Percentiles rank a stretch among this genome's conserved stretches.
These are phyloP conservation scores for Emydoidea blandingii DNA, from an alignment of 2,797 vertebrate genomes.

Conservation along the genomic window DNA sequence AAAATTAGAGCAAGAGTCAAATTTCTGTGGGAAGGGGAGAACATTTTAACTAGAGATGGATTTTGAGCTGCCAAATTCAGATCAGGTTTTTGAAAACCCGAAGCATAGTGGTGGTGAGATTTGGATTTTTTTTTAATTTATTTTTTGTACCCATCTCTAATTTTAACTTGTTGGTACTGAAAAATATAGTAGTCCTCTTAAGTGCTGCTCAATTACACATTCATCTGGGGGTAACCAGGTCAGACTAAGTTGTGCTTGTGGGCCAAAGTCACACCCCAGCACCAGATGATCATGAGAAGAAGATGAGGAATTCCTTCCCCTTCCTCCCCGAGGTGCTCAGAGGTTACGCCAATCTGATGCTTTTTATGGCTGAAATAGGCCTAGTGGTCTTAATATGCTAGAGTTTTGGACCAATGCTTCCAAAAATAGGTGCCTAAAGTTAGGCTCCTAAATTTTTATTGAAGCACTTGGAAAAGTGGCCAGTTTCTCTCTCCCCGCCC, in stretches of 20 bases:
- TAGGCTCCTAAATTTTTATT: neutral
- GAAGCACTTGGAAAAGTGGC: neutral
- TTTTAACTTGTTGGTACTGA: neutral
- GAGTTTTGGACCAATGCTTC: neutral
- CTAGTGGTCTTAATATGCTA: neutral
- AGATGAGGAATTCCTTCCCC: neutral
- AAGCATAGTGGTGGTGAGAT: neutral
- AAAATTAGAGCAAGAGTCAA: neutral
- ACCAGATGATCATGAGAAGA: neutral
- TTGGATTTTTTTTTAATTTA: neutral
- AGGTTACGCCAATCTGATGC: neutral
- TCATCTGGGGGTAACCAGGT: neutral
- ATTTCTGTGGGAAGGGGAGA: neutral
- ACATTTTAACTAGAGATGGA: neutral
- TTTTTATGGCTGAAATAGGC: neutral
- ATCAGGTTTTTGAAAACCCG: neutral
- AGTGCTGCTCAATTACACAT: neutral
- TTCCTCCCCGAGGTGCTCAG: neutral
- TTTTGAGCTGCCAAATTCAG: neutral
- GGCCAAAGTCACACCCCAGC: accelerated
- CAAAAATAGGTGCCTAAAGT: neutral
- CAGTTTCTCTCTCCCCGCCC: neutral
- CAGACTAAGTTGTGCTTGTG: neutral
- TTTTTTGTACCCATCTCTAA: neutral
- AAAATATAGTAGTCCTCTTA: neutral